Base-by-base conservation (phyloP, 2,888 invertebrate genomes). In the Catocala fraxini region DNA sequence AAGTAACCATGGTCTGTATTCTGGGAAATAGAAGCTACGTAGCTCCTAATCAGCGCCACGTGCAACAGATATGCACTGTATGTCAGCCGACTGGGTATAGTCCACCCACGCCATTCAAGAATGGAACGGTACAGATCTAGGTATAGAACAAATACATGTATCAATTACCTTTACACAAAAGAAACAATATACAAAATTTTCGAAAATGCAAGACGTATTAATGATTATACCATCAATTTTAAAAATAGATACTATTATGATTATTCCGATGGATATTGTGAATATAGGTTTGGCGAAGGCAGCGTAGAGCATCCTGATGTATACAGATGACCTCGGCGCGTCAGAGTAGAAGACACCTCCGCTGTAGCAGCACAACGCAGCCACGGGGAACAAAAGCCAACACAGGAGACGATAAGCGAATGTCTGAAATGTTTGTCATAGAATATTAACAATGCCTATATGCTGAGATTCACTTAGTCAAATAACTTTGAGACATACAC, bases 31-130 rank as follows among this genome's bases (percentile, higher is more conserved):
- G 35, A 39, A 39, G 59, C 72, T 0, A 61, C 0, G 11, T 47
- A 7, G 12, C 59, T 65, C 51, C 67, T 74, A 10, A 78, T 42
- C 49, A 73, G 7, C 46, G 34, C 48, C 7, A 69, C 9, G 42
- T 82, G 82, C 5, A 77, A n/a, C 34, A 82, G 58, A 52, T 77
- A 82, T 11, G 77, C 77, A 55, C 77, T 70, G 74, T 75, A 82
- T 0, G 75, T 68, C 1, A 82, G 68, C 1, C 75, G 63, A 56
- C 78, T 79, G 0, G 71, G 49, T 4, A 56, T 33, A 2, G 60
- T 65, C 85, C 83, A 87, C 6, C 70, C 71, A 0, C 54, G 47
- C 83, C 86, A 85, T 57, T 83, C 83, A 5, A 86, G 34, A 0
- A 84, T 12, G 0, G 77, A 47, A 0, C 85, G 75, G 70, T 80